Evolutionary conservation across 2,113 vertebrate species (phyloP).

Genomic region (Penelope pileata): DNA sequence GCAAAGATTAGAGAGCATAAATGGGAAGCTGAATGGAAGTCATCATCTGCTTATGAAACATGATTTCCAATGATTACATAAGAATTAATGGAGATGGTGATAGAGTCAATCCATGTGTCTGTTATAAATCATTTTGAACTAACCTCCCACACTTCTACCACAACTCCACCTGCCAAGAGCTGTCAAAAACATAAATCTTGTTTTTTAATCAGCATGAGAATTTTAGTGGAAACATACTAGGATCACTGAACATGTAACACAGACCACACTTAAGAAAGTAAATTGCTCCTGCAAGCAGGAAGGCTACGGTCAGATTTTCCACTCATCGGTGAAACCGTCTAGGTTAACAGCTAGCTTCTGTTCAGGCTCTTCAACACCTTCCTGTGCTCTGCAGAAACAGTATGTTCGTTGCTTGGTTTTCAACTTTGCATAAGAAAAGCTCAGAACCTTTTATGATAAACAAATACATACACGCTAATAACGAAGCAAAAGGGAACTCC

Average conservation of each 20-base stretch:
- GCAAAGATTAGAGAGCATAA: not conserved
- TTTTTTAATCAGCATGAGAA: not conserved
- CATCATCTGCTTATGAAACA: not conserved
- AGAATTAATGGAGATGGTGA: not conserved
- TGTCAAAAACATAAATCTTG: not conserved
- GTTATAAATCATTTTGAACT: not conserved
- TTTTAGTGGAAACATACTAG: not conserved
- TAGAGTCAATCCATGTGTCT: not conserved
- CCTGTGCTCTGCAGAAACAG: rapidly evolving
- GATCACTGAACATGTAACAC: rapidly evolving
- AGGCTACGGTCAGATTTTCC: not conserved
- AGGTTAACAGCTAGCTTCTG: not conserved
- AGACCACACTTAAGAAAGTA: not conserved
- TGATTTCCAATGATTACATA: not conserved
- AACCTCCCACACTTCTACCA: conserved; percentile 1
- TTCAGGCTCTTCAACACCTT: not conserved
- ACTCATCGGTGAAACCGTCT: not conserved
- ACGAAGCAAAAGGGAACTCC: not conserved
- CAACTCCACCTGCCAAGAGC: conserved; percentile 12
- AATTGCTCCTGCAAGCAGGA: not conserved
- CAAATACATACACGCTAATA: not conserved
- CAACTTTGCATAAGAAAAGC: not conserved
- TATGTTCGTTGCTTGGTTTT: not conserved
- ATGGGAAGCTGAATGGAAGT: not conserved
- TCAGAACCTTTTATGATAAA: not conserved